A percentile compares a stretch with the other conserved stretches of the same genome.
Evolutionary conservation across 2,888 invertebrate genomes (phyloP).

Genomic region (Chydorus sphaericus): DNA sequence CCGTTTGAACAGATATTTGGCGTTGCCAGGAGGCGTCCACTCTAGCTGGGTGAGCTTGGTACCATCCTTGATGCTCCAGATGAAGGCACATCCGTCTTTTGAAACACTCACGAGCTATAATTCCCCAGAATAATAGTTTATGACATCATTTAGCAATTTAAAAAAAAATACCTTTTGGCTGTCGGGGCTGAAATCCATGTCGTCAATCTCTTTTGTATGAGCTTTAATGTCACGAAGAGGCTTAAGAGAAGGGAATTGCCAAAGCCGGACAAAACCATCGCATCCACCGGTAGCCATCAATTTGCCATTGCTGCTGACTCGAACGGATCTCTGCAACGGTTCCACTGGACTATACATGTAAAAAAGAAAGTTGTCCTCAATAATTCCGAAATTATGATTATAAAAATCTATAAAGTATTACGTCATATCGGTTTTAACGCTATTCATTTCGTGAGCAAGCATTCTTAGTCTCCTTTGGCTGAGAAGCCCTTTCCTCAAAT

Average conservation of each 20-base stretch:
- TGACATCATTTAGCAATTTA: background rate
- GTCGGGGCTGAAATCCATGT: constrained; percentile 75
- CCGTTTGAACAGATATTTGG: constrained; percentile 67
- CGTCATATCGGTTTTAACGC: constrained; percentile 73
- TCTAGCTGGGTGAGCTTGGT: constrained; percentile 50
- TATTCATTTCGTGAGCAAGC: constrained; percentile 42
- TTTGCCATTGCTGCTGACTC: constrained; percentile 57
- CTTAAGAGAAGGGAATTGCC: constrained; percentile 72
- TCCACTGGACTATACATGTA: background rate
- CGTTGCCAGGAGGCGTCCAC: constrained; percentile 58
- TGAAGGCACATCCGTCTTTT: constrained; percentile 65
- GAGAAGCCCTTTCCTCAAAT: constrained; percentile 1
- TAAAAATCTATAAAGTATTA: constrained; percentile 24
- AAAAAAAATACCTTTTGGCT: constrained; percentile 37
- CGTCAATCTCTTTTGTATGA: constrained; percentile 84
- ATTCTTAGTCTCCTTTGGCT: constrained; percentile 7
- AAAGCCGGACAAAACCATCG: constrained; percentile 71
- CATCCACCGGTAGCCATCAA: constrained; percentile 82
- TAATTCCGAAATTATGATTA: too few species aligned
- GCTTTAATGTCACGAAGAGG: constrained; percentile 52
- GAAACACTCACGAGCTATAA: constrained; percentile 60
- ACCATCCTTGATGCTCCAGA: constrained; percentile 59
- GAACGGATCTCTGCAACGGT: constrained; percentile 33
- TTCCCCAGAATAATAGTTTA: constrained; percentile 13
- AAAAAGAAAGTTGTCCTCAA: too few species aligned